phyloP scores from a whole-genome alignment of 2,113 vertebrate genomes.

The Ceyx cyanopectus region DNA sequence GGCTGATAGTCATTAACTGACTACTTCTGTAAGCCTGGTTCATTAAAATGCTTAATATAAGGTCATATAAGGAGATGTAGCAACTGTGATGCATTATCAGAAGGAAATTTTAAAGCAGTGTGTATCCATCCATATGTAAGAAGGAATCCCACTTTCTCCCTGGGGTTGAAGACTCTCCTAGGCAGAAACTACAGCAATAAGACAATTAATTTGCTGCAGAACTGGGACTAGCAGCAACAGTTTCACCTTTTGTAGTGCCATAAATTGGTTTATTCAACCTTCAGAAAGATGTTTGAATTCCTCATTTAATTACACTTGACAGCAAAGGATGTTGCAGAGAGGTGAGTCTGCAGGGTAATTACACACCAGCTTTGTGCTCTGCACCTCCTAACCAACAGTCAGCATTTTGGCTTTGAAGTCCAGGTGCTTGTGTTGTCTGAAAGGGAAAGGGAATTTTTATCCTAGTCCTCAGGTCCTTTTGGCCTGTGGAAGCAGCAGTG shows the following conservation, averaged over 20 bases:
- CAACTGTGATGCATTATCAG: not conserved
- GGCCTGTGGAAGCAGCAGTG: not conserved
- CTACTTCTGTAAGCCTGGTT: not conserved
- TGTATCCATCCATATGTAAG: not conserved
- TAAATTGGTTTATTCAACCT: not conserved
- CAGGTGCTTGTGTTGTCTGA: not conserved
- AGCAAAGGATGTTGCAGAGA: not conserved
- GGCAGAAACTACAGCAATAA: not conserved
- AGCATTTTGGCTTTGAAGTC: not conserved
- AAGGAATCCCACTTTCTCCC: not conserved
- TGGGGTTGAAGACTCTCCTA: not conserved
- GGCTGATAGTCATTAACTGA: not conserved
- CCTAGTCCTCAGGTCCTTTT: not conserved
- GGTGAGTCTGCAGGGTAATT: not conserved
- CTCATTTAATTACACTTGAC: not conserved
- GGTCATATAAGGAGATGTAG: slow-evolving; percentile 21
- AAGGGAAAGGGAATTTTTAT: not conserved
- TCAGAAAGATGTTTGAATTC: not conserved
- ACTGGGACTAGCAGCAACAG: not conserved
- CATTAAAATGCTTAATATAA: not conserved
- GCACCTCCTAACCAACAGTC: not conserved
- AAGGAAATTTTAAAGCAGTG: not conserved
- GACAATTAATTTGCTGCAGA: not conserved
- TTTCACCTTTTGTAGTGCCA: not conserved
- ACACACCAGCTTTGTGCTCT: not conserved